phyloP scores from a whole-genome alignment of 2,113 vertebrate species.

The Dunckerocampus dactyliophorus region DNA sequence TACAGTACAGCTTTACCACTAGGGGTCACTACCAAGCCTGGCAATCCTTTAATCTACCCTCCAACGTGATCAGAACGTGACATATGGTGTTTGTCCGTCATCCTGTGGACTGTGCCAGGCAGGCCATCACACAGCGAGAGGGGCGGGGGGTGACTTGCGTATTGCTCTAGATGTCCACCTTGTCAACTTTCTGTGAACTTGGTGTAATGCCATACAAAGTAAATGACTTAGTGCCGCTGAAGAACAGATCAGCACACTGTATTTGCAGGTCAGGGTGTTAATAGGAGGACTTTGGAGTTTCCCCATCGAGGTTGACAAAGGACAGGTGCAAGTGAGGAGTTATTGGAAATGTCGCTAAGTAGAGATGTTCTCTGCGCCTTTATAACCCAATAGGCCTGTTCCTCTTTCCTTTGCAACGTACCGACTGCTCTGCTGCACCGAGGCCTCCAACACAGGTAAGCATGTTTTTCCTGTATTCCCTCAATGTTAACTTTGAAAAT shows the following conservation, averaged over 20 bases:
- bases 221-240: constrained; percentile 53
- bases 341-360: constrained; percentile 48
- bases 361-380: constrained; percentile 52
- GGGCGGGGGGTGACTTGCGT: constrained; percentile 8
- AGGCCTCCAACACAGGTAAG: constrained; percentile 53
- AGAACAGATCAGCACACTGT: constrained; percentile 51
- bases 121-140: constrained; percentile 38
- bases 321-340: constrained; percentile 39
- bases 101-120: constrained; percentile 23
- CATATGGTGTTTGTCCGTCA: constrained; percentile 56
- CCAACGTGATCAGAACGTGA: constrained; percentile 34
- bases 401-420: constrained; percentile 35
- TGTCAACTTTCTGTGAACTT: constrained; percentile 37
- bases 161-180: constrained; percentile 22
- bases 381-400: constrained; percentile 21
- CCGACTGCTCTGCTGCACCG: constrained; percentile 43
- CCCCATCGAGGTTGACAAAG: constrained; percentile 50
- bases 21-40: constrained; percentile 28
- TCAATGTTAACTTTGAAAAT: constrained; percentile 43
- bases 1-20: constrained; percentile 15
- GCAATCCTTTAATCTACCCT: constrained; percentile 30
- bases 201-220: constrained; percentile 24
- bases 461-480: constrained; percentile 38
- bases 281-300: constrained; percentile 42
- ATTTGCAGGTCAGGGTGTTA: constrained; percentile 53